phyloP scores from a whole-genome alignment of 2,888 invertebrate species.

The Agonum fuliginosum region DNA sequence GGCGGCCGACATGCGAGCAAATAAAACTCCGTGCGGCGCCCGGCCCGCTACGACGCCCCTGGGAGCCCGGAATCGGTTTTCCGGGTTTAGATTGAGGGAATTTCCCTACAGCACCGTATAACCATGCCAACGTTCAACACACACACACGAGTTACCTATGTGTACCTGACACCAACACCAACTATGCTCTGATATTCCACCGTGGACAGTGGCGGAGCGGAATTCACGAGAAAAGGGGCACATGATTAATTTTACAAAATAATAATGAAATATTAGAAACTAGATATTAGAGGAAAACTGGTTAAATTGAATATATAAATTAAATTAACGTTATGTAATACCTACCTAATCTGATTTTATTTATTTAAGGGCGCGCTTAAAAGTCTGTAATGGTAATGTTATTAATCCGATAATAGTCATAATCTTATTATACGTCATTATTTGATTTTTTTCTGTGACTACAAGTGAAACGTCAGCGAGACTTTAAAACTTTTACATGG shows the following conservation, averaged over 20 bases:
- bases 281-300: too few species aligned
- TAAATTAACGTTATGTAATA: too few species aligned
- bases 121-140: slow-evolving; percentile 7
- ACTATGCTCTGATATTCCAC: not conserved
- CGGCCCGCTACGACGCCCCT: slow-evolving; percentile 69
- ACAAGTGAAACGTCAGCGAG: too few species aligned
- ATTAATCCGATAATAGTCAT: too few species aligned
- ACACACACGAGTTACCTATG: not conserved
- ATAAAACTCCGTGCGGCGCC: slow-evolving; percentile 68
- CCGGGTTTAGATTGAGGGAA: slow-evolving; percentile 73
- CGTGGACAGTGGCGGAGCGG: not conserved
- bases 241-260: too few species aligned
- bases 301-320: too few species aligned
- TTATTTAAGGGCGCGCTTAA: too few species aligned
- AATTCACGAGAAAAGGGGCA: not conserved
- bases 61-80: slow-evolving; percentile 72
- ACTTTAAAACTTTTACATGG: too few species aligned
- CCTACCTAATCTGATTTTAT: too few species aligned
- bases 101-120: slow-evolving; percentile 70
- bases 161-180: slow-evolving; percentile 5
- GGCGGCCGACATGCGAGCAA: slow-evolving; percentile 67
- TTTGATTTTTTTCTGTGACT: too few species aligned
- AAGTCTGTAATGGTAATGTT: too few species aligned
- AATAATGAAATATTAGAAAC: not conserved
- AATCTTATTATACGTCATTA: too few species aligned